Percentiles rank a stretch among this genome's conserved stretches.
Conservation (phyloP, 2,888 invertebrate species). For the Polydrusus tereticollis region DNA sequence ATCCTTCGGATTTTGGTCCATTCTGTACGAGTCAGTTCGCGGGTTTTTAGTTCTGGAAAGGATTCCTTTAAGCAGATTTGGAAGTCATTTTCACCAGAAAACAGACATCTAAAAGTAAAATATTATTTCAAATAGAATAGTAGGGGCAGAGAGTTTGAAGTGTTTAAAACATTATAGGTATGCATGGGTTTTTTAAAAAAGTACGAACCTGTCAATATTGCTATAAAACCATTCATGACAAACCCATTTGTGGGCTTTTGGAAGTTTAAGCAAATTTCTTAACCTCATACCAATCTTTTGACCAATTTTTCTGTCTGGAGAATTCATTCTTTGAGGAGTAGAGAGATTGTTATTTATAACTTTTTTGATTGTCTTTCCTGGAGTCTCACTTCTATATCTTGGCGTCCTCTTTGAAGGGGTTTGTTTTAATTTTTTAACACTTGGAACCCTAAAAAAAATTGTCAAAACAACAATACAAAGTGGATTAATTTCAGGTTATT, state of each 20-base stretch:
- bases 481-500: no score
- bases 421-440: constrained; percentile 77
- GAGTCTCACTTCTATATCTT: constrained; percentile 56
- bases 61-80: constrained; percentile 92
- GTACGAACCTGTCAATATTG: constrained; percentile 84
- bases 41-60: constrained; percentile 91
- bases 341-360: constrained; percentile 55
- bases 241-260: constrained; percentile 99
- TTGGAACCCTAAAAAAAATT: constrained; percentile 71
- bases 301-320: constrained; percentile 87
- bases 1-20: constrained; percentile 96
- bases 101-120: constrained; percentile 73
- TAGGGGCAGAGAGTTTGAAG: no score
- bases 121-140: not conserved
- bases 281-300: constrained; percentile 91
- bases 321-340: constrained; percentile 68
- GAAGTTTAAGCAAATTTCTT: constrained; percentile 93
- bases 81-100: constrained; percentile 97
- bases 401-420: constrained; percentile 63
- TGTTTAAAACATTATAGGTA: not conserved
- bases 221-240: constrained; percentile 99
- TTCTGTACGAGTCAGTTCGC: constrained; percentile 87
- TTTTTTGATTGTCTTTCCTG: constrained; percentile 60
- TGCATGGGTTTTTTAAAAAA: not conserved
- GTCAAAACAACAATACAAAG: not conserved